These are phyloP conservation scores for Denticeps clupeoides DNA, from an alignment of 2,797 vertebrate genomes.

Conservation along the genomic window DNA sequence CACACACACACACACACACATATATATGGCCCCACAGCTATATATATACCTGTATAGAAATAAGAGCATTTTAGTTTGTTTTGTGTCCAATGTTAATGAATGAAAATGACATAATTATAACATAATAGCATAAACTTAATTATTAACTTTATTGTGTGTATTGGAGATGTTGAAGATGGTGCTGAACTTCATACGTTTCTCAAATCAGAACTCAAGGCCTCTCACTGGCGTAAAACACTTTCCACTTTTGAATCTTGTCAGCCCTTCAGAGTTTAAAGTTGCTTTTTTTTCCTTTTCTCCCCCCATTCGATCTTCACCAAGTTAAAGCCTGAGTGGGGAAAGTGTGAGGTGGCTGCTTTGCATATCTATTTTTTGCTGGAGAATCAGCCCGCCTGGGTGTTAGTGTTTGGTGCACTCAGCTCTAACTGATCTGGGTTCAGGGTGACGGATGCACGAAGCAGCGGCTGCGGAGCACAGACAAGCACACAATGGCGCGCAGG, in stretches of 20 bases:
- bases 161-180: no score
- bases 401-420: conserved; percentile 47
- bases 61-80: no score
- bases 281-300: conserved; percentile 27
- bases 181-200: no score
- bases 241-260: neutral
- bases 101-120: no score
- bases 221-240: no score
- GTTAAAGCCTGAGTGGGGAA: conserved; percentile 53
- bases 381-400: conserved; percentile 36
- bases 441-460: conserved; percentile 43
- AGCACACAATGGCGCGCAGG: neutral
- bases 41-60: no score
- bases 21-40: no score
- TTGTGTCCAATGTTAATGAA: no score
- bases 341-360: conserved; percentile 47
- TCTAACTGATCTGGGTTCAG: conserved; percentile 55
- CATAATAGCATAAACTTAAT: no score
- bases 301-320: conserved; percentile 26
- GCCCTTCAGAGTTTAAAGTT: conserved; percentile 21
- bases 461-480: conserved; percentile 9
- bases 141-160: no score
- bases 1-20: no score
- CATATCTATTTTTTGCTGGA: conserved; percentile 58
- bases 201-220: no score